Percentiles rank a stretch among this genome's conserved stretches.
Conservation (phyloP, 2,113 vertebrate species). For the Rissa tridactyla region DNA sequence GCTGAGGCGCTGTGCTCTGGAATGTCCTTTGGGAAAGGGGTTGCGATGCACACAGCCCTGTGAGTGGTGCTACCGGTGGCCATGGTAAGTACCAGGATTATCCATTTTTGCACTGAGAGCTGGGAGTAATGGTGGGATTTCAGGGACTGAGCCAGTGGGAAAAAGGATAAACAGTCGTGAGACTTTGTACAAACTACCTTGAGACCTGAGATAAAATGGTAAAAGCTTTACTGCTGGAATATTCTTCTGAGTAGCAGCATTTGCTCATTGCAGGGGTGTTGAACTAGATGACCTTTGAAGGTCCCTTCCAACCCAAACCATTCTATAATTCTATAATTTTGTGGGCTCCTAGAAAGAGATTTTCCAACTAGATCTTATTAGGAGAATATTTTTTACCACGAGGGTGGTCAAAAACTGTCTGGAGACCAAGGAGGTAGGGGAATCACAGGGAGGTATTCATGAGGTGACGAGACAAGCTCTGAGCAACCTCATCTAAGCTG, state of each 20-base stretch:
- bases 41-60: not conserved
- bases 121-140: not conserved
- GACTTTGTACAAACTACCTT: not conserved
- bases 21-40: not conserved
- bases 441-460: not conserved
- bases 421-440: not conserved
- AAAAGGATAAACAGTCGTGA: accelerated
- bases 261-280: not conserved
- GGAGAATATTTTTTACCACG: accelerated
- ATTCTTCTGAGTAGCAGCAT: not conserved
- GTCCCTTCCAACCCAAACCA: not conserved
- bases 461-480: accelerated
- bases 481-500: not conserved
- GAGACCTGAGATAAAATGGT: not conserved
- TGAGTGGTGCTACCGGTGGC: not conserved
- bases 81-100: not conserved
- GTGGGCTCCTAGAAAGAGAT: not conserved
- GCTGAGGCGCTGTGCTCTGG: not conserved
- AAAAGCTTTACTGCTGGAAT: not conserved
- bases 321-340: not conserved
- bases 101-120: not conserved
- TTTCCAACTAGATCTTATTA: not conserved
- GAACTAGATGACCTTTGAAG: not conserved
- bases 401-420: not conserved
- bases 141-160: not conserved